Conservation (phyloP, 2,797 vertebrate genomes). For the Rhynchonycteris naso region DNA sequence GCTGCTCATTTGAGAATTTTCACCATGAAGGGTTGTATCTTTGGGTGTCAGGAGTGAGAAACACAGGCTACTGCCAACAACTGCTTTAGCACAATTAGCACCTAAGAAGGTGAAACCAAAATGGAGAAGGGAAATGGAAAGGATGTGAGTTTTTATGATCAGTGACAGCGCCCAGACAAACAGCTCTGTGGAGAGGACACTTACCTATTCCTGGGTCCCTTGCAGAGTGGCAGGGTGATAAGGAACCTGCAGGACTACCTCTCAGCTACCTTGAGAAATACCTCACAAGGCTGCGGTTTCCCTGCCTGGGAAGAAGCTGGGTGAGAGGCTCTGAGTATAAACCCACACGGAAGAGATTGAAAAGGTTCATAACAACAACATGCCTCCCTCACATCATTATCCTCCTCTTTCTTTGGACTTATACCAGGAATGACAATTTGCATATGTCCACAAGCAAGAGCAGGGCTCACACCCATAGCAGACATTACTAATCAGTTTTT, state of each 20-base stretch:
- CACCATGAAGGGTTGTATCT: background rate
- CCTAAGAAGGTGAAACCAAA: background rate
- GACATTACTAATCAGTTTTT: background rate
- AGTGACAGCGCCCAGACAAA: background rate
- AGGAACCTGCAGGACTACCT: no score
- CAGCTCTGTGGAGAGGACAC: background rate
- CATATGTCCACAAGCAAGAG: accelerated
- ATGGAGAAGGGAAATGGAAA: background rate
- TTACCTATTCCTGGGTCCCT: background rate
- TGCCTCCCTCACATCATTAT: accelerated
- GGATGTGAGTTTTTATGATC: accelerated
- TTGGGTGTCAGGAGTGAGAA: background rate
- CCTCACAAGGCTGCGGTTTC: background rate
- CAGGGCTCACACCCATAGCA: background rate
- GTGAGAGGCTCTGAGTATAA: background rate
- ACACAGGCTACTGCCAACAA: background rate
- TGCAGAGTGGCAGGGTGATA: accelerated
- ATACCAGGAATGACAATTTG: no score
- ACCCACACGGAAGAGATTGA: accelerated
- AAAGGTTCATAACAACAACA: accelerated
- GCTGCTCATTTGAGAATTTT: background rate
- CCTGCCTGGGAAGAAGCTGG: background rate
- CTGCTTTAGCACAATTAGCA: background rate
- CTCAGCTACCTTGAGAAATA: background rate
- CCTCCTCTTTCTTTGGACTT: background rate